phyloP scores from a whole-genome alignment of 2,797 vertebrate genomes.

The Petrocephalus sullivani region DNA sequence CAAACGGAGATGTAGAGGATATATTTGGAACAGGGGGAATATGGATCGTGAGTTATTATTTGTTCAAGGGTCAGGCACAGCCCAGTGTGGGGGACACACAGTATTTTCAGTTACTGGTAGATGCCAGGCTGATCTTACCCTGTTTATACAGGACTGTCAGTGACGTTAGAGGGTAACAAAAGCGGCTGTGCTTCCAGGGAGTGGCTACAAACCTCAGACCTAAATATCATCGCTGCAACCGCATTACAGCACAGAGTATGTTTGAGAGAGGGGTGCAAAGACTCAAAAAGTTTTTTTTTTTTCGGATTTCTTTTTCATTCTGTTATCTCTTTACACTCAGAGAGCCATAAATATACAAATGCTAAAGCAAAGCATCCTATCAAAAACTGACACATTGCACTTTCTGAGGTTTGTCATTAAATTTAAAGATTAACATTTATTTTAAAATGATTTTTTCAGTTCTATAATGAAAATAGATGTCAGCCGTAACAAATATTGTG shows the following conservation, averaged over 20 bases:
- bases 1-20: background rate
- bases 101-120: background rate
- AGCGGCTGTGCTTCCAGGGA: background rate
- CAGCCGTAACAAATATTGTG: background rate
- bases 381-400: background rate
- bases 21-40: background rate
- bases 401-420: background rate
- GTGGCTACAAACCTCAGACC: background rate
- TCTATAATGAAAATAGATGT: conserved; percentile 1
- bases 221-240: background rate
- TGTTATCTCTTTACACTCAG: background rate
- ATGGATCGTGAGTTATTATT: conserved; percentile 1
- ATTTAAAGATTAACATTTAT: background rate
- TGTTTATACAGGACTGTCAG: background rate
- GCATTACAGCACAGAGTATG: background rate
- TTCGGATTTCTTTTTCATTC: background rate
- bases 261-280: background rate
- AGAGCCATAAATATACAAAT: background rate
- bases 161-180: background rate
- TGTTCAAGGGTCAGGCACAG: background rate
- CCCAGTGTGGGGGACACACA: background rate
- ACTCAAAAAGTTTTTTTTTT: background rate
- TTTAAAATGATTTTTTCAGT: background rate
- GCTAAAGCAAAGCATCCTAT: background rate
- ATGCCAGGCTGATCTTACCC: background rate